A percentile compares a stretch with the other conserved stretches of the same genome.
Evolutionary conservation across 2,797 vertebrate species (phyloP).

Genomic region (Huso huso): DNA sequence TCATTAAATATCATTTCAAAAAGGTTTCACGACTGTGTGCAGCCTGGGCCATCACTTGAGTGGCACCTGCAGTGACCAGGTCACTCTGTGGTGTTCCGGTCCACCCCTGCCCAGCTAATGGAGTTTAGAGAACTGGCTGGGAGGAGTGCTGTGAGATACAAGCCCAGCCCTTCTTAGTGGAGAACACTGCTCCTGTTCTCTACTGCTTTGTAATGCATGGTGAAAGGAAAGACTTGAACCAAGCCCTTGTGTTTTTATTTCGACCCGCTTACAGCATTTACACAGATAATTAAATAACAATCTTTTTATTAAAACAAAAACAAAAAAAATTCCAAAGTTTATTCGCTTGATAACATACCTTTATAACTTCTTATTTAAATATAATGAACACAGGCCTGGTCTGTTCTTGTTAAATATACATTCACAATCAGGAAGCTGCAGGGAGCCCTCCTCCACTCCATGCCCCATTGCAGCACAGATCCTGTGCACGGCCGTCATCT

Average conservation of each 20-base stretch:
- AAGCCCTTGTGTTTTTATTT: conserved; percentile 73
- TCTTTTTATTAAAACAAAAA: conserved; percentile 1
- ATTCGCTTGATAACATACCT: too few relatives aligned
- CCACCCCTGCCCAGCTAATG: too few relatives aligned
- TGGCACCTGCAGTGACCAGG: too few relatives aligned
- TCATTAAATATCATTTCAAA: too few relatives aligned
- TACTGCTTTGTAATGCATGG: conserved; percentile 66
- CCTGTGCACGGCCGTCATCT: too few relatives aligned
- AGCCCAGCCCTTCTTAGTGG: conserved; percentile 50
- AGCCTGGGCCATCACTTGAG: too few relatives aligned
- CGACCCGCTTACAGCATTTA: too few relatives aligned
- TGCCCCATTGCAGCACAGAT: conserved; percentile 24
- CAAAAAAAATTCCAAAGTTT: neutral
- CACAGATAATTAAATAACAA: too few relatives aligned
- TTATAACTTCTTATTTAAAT: conserved; percentile 15
- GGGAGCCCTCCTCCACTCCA: conserved; percentile 39
- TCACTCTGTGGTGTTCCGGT: too few relatives aligned
- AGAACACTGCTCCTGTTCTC: conserved; percentile 47
- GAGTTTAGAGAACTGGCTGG: too few relatives aligned
- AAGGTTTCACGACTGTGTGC: too few relatives aligned
- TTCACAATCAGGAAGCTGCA: conserved; percentile 74
- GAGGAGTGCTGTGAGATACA: too few relatives aligned
- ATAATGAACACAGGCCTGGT: conserved; percentile 23
- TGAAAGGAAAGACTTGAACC: conserved; percentile 54
- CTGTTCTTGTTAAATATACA: conserved; percentile 77